Evolutionary conservation across 2,888 invertebrate genomes (phyloP).

Genomic region (Luperina testacea): DNA sequence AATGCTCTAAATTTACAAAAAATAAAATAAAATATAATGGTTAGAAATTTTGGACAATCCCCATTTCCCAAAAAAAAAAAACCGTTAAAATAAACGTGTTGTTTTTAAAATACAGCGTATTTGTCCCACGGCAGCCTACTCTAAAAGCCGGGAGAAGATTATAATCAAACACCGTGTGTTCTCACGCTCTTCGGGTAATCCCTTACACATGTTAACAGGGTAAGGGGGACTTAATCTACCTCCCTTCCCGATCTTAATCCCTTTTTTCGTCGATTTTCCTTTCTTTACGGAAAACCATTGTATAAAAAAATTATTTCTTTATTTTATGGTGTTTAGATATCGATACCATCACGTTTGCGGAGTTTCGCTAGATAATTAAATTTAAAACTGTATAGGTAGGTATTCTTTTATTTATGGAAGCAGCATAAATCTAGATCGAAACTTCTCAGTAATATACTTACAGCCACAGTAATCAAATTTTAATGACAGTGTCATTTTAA

Average conservation of each 20-base stretch:
- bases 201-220: constrained; percentile 30
- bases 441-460: not conserved
- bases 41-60: no score
- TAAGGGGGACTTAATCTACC: constrained; percentile 14
- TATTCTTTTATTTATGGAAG: not conserved
- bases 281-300: not conserved
- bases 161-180: constrained; percentile 12
- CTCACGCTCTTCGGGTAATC: constrained; percentile 30
- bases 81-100: not conserved
- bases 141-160: constrained; percentile 11
- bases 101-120: not conserved
- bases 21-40: no score
- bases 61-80: not conserved
- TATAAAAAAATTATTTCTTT: not conserved
- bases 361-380: no score
- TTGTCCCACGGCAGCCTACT: not conserved
- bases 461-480: not conserved
- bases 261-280: constrained; percentile 6
- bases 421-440: not conserved
- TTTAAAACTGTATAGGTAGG: no score
- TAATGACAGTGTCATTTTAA: not conserved
- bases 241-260: not conserved
- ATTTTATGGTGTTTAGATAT: no score
- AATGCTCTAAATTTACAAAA: no score
- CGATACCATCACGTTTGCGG: no score